Evolutionary conservation across 2,888 invertebrate species (phyloP).

Genomic region (Caenorhabditis angaria): DNA sequence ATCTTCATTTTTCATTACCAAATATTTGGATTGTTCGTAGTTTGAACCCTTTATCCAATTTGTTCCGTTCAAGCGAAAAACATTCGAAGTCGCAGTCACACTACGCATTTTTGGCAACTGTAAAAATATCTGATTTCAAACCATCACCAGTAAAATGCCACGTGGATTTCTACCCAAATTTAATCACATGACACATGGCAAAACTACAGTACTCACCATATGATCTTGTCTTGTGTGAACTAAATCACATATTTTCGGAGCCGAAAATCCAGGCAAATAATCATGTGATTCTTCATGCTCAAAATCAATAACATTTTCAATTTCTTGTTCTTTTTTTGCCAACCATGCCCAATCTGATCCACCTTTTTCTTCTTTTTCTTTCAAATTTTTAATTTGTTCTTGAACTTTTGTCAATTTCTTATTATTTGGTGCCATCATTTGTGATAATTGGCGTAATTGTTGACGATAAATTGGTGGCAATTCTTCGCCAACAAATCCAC

Average conservation of each 20-base stretch:
- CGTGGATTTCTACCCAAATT: no score
- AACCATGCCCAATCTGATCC: background rate
- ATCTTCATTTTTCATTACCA: background rate
- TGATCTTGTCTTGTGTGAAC: background rate
- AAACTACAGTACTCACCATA: background rate
- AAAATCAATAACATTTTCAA: background rate
- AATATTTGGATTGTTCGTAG: background rate
- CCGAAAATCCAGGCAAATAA: background rate
- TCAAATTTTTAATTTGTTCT: no score
- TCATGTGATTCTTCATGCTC: no score
- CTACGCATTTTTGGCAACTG: constrained; percentile 81
- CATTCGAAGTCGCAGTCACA: constrained; percentile 80
- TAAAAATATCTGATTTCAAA: no score
- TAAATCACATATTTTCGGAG: background rate
- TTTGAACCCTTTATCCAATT: background rate
- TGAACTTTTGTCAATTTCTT: no score
- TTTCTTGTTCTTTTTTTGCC: background rate
- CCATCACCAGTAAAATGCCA: no score
- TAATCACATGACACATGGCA: no score
- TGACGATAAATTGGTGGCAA: constrained; percentile 35
- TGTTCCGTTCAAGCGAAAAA: background rate
- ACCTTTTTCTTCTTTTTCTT: no score
- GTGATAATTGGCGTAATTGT: constrained; percentile 19
- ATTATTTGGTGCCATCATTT: no score
- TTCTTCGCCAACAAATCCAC: constrained; percentile 37